These are phyloP conservation scores for Drosophila ercepeae DNA, from an alignment of 1,140 invertebrate species.

Conservation along the genomic window DNA sequence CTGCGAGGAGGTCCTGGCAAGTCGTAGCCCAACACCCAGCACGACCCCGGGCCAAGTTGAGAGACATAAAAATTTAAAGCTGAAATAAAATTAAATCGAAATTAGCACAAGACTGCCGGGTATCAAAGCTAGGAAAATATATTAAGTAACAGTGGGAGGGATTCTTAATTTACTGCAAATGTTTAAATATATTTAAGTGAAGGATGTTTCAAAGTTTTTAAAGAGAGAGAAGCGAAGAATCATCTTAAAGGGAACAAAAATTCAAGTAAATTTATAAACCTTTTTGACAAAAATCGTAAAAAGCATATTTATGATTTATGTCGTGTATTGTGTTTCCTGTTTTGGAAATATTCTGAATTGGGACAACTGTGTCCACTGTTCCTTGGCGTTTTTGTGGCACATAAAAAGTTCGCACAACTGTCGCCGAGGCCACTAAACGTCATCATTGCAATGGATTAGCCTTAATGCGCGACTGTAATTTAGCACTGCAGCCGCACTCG, in stretches of 20 bases:
- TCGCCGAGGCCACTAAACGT: conserved; percentile 71
- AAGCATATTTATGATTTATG: neutral
- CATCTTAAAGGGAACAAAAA: too few species aligned
- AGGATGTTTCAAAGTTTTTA: too few species aligned
- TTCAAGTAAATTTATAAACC: neutral
- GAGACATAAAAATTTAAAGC: conserved; percentile 55
- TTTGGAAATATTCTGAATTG: neutral
- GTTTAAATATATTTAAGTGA: too few species aligned
- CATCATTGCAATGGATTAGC: conserved; percentile 75
- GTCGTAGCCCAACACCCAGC: neutral
- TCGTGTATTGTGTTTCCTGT: too few species aligned
- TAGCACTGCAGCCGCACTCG: conserved; percentile 27
- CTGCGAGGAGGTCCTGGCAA: neutral
- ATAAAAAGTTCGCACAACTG: conserved; percentile 75
- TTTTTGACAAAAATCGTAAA: too few species aligned
- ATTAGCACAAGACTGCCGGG: conserved; percentile 56
- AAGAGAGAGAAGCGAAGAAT: too few species aligned
- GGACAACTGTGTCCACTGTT: neutral
- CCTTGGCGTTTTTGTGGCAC: conserved; percentile 49
- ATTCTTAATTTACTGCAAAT: too few species aligned
- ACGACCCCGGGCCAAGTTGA: conserved; percentile 26
- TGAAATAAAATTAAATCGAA: conserved; percentile 71
- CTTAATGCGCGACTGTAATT: conserved; percentile 58
- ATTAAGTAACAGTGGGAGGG: conserved; percentile 3
- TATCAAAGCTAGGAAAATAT: conserved; percentile 4